phyloP scores from a whole-genome alignment of 2,888 invertebrate species.

The Drosophila sordidapex region DNA sequence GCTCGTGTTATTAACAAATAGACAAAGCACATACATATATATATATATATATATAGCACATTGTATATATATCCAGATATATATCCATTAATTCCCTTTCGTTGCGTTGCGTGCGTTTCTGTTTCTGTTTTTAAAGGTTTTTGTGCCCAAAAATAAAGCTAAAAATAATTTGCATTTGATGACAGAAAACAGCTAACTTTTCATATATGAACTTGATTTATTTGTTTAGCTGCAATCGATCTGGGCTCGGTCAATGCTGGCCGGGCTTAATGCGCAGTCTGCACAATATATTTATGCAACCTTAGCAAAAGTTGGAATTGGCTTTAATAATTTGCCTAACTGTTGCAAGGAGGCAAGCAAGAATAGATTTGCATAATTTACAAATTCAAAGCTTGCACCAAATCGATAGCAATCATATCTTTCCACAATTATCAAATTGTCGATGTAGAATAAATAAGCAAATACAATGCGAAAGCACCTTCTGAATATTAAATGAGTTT shows the following conservation, averaged over 20 bases:
- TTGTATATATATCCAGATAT: constrained; percentile 1
- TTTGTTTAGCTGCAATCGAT: constrained; percentile 46
- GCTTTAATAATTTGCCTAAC: neutral
- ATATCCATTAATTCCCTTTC: constrained; percentile 17
- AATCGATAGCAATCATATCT: constrained; percentile 16
- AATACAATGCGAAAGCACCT: constrained; percentile 8
- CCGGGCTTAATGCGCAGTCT: neutral
- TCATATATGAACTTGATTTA: constrained; percentile 63
- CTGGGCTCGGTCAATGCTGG: constrained; percentile 16
- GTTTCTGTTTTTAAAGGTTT: neutral
- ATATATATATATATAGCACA: neutral
- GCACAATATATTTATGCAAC: neutral
- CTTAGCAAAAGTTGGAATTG: neutral
- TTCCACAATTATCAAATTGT: constrained; percentile 14
- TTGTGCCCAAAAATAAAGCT: constrained; percentile 52
- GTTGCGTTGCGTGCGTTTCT: constrained; percentile 32
- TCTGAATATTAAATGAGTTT: constrained; percentile 10
- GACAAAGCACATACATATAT: constrained; percentile 7
- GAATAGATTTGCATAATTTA: neutral
- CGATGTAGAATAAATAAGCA: constrained; percentile 8
- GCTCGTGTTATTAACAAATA: constrained; percentile 68
- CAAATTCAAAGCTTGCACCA: neutral
- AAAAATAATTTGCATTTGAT: constrained; percentile 73
- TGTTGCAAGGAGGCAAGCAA: neutral
- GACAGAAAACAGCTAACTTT: constrained; percentile 52